Evolutionary conservation across 2,888 invertebrate species (phyloP).

Genomic region (Pyrocoelia pectoralis): DNA sequence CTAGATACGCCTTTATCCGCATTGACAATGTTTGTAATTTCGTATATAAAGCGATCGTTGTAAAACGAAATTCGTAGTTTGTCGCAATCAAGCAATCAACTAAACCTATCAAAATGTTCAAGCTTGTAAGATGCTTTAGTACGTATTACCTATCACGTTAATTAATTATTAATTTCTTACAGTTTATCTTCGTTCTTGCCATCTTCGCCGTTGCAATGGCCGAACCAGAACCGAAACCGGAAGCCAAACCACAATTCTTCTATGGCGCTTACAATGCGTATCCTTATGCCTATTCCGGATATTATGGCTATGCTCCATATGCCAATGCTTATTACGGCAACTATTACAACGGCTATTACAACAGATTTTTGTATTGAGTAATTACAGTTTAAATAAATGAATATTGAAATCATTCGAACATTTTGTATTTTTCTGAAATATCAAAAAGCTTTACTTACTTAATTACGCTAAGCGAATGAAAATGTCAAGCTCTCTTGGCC

Average conservation of each 20-base stretch:
- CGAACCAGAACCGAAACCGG: constrained; percentile 19
- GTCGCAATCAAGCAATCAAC: not conserved
- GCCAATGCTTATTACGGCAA: not conserved
- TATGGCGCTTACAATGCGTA: not conserved
- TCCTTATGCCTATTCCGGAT: constrained; percentile 6
- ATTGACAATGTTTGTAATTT: not conserved
- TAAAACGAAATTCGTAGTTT: not conserved
- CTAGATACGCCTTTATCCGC: not conserved
- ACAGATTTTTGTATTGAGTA: not conserved
- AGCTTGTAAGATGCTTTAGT: constrained; percentile 12
- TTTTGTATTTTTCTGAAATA: too few relatives aligned
- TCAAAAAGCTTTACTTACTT: too few relatives aligned
- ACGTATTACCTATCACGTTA: not conserved
- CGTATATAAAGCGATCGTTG: not conserved
- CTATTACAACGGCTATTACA: not conserved
- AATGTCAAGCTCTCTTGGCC: too few relatives aligned
- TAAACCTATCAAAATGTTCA: constrained; percentile 16
- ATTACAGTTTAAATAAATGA: too few relatives aligned
- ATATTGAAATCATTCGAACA: too few relatives aligned
- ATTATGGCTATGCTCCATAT: not conserved
- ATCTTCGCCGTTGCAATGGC: constrained; percentile 34
- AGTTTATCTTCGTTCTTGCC: constrained; percentile 31
- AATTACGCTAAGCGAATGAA: too few relatives aligned
- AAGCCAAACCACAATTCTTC: constrained; percentile 24
- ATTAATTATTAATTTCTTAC: constrained; percentile 12